These are phyloP conservation scores for Myrmecophaga tridactyla DNA, from an alignment of 2,113 vertebrate species.

Conservation along the genomic window DNA sequence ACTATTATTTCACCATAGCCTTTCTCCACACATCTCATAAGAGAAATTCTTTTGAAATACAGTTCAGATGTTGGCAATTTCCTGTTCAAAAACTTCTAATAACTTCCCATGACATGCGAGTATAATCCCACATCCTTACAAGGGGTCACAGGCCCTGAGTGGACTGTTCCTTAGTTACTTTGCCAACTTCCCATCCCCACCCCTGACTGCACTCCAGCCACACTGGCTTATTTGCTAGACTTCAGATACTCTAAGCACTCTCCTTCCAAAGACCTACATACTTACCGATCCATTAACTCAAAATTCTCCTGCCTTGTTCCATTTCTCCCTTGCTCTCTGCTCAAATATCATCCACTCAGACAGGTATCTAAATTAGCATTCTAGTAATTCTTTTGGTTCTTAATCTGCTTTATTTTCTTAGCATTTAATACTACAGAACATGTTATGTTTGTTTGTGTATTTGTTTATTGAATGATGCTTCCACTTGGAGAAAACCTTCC, in stretches of 20 bases:
- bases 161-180: background rate
- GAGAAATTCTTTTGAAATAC: background rate
- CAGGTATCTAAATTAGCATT: background rate
- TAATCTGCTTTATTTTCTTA: background rate
- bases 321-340: background rate
- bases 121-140: too few species aligned
- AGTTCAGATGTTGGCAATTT: background rate
- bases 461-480: background rate
- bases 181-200: background rate
- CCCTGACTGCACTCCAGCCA: background rate
- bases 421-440: background rate
- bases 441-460: background rate
- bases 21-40: background rate
- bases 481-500: background rate
- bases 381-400: background rate
- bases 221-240: background rate
- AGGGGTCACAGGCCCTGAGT: background rate
- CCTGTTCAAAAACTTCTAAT: background rate
- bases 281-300: too few species aligned
- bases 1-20: background rate
- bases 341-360: background rate
- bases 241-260: background rate
- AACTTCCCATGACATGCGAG: background rate
- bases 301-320: background rate
- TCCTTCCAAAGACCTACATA: rapidly evolving